Conservation (phyloP, 2,888 invertebrate species). For the Eristalis pertinax region DNA sequence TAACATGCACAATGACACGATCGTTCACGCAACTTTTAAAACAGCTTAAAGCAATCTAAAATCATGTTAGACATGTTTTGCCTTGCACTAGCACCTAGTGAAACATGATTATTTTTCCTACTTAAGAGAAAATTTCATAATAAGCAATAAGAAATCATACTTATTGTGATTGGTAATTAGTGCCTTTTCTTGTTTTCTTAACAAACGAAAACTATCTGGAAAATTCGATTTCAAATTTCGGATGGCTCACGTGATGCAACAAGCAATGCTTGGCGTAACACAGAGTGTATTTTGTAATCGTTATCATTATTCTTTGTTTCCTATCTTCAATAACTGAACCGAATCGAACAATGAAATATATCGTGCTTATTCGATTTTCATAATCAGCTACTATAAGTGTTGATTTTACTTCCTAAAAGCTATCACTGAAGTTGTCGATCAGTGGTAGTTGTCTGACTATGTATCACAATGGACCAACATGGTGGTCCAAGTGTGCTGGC, state of each 20-base stretch:
- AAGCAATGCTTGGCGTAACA: background rate
- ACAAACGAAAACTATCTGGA: background rate
- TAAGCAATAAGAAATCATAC: background rate
- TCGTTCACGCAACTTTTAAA: constrained; percentile 19
- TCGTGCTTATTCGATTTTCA: background rate
- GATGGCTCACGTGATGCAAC: background rate
- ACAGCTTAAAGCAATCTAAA: background rate
- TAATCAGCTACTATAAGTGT: background rate
- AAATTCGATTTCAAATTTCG: background rate
- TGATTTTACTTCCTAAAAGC: background rate
- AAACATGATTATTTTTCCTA: too few species aligned
- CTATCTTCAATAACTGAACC: background rate
- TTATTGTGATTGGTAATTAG: background rate
- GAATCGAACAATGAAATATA: background rate
- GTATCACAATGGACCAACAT: too few species aligned
- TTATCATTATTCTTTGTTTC: background rate
- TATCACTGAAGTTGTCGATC: too few species aligned
- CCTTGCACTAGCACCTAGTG: too few species aligned
- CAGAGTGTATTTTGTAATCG: background rate
- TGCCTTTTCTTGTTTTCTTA: background rate
- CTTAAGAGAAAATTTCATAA: background rate
- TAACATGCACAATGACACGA: constrained; percentile 25
- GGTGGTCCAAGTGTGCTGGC: too few species aligned
- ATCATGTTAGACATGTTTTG: too few species aligned
- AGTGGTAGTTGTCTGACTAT: too few species aligned